Base-by-base conservation (phyloP, 2,888 invertebrate genomes). In the Hololepta plana region DNA sequence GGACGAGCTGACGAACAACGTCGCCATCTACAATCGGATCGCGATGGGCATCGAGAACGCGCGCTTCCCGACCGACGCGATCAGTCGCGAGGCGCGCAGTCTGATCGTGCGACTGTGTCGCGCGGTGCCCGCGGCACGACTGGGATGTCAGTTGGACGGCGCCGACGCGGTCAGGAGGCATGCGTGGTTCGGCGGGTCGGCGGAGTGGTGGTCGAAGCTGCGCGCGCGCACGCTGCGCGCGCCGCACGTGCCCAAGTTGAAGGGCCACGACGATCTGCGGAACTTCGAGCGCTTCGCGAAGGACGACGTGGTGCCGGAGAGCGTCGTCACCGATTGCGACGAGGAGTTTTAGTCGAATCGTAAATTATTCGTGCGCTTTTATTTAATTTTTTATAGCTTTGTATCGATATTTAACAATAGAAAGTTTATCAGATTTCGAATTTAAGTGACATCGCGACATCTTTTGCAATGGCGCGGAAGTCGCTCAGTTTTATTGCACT, bases 1-100 rank as follows among this genome's bases (percentile, higher is more conserved):
- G 3, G 67, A 76, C 16, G 90, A 87, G 14, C 64, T n/a, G n/a
- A n/a, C 74, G 10, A 88, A 85, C 55, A 87, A 91, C 46, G 84
- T 93, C 73, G 81, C 82, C 51, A 93, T 91, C 0, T 95, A 90
- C 55, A 88, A 85, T 39, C 71, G 85, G 38, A 93, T 93, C 41
- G 58, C 93, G 33, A 77, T 79, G 38, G 93, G 93, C 15, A 82
- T 95, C 26, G 91, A 91, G 46, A 72, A 75, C 21, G 71, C 88
- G 8, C 67, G 74, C 30, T 84, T 91, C 26, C 72, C 74, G 16
- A 66, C 70, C 28, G 20, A 26, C 11, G 72, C 90, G 32, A 69
- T 73, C 33, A 73, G 73, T 43, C 70, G 74, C 16, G 88, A 87
- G n/a, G n/a, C n/a, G 1, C 77, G 77, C 41, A 59, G 72, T 36